phyloP scores from a whole-genome alignment of 2,113 vertebrate species.

The Pyxicephalus adspersus region DNA sequence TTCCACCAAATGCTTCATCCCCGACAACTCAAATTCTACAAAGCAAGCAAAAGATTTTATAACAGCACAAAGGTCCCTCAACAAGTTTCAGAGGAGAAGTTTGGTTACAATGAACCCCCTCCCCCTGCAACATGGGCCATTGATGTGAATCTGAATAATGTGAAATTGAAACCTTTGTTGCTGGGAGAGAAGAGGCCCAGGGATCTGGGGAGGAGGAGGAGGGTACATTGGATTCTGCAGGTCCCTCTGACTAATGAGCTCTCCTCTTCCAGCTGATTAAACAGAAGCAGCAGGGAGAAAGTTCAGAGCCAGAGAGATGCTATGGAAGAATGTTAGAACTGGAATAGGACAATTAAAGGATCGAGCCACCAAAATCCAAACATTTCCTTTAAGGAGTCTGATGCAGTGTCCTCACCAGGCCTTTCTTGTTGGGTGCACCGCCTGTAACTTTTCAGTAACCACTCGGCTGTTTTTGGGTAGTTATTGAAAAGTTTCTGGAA shows the following conservation, averaged over 20 bases:
- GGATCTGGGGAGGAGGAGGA: background rate
- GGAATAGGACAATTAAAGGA: background rate
- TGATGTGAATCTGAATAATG: background rate
- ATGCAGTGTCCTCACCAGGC: too few species aligned
- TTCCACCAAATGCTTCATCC: too few species aligned
- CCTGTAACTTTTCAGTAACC: too few species aligned
- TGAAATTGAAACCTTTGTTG: conserved; percentile 14
- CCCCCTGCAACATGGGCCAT: background rate
- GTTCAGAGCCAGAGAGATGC: background rate
- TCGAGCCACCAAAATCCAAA: too few species aligned
- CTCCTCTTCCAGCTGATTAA: background rate
- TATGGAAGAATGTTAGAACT: background rate
- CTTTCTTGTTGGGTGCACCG: too few species aligned
- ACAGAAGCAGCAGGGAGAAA: background rate
- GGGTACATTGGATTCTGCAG: background rate
- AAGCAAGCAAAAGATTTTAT: background rate
- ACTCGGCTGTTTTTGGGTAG: too few species aligned
- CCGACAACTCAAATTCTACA: too few species aligned
- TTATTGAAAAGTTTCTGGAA: too few species aligned
- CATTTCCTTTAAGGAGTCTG: too few species aligned
- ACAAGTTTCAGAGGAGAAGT: too few species aligned
- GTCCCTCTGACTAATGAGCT: background rate
- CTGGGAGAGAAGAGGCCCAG: background rate
- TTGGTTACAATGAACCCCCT: background rate
- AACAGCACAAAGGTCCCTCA: too few species aligned